Percentiles rank a stretch among this genome's conserved stretches.
Evolutionary conservation across 2,113 vertebrate genomes (phyloP).

Genomic region (Lophura nycthemera): DNA sequence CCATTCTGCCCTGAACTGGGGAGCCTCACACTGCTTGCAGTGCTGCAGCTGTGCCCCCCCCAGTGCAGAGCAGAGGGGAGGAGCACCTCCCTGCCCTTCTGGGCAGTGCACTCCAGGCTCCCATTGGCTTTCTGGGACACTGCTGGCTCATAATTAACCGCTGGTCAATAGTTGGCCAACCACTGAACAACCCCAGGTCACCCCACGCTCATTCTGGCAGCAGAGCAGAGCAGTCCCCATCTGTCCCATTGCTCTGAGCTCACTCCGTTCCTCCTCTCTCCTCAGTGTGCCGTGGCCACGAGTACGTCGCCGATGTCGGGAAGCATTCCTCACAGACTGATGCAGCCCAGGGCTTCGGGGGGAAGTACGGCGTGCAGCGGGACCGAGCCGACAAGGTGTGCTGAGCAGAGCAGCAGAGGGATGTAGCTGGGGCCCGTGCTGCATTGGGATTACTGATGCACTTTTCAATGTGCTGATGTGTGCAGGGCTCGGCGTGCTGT

Average conservation of each 20-base stretch:
- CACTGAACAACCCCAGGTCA: too few relatives aligned
- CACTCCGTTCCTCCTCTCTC: neutral
- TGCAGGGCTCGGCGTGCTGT: neutral
- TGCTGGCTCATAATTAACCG: too few relatives aligned
- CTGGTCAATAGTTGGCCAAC: too few relatives aligned
- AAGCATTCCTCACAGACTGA: slow-evolving; percentile 95
- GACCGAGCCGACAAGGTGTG: slow-evolving; percentile 92
- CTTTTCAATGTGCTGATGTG: neutral
- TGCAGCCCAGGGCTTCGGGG: slow-evolving; percentile 90
- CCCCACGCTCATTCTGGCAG: fast-evolving
- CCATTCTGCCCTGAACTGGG: too few relatives aligned
- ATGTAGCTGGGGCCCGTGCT: fast-evolving
- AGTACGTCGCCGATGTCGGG: slow-evolving; percentile 85
- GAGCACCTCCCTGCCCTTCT: too few relatives aligned
- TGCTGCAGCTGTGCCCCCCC: too few relatives aligned
- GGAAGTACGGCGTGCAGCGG: slow-evolving; percentile 92
- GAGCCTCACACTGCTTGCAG: too few relatives aligned
- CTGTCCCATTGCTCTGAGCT: neutral
- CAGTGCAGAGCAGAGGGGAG: too few relatives aligned
- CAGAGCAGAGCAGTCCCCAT: fast-evolving
- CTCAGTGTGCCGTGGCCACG: slow-evolving; percentile 88
- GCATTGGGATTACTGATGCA: fast-evolving
- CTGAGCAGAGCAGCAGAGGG: neutral
- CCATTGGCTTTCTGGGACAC: too few relatives aligned
- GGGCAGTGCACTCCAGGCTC: too few relatives aligned